Conservation (phyloP, 2,888 invertebrate species). For the Arge pagana region DNA sequence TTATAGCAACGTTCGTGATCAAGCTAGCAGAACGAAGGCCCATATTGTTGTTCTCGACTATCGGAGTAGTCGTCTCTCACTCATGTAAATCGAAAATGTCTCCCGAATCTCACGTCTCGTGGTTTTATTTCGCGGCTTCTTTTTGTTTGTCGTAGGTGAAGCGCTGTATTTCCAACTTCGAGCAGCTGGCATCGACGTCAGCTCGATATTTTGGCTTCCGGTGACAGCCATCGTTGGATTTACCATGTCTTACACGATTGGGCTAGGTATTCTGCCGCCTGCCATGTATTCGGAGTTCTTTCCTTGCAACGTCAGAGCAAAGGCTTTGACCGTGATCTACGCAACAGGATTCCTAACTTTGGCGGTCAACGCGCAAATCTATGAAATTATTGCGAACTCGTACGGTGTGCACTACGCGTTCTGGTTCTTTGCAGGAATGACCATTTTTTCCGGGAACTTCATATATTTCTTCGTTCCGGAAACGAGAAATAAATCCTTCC, state of each 20-base stretch:
- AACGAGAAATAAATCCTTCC: constrained; percentile 30
- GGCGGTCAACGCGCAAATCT: constrained; percentile 19
- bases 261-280: not conserved
- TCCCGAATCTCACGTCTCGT: too few relatives aligned
- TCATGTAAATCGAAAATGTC: too few relatives aligned
- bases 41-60: constrained; percentile 20
- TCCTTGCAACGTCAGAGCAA: constrained; percentile 26
- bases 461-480: constrained; percentile 30
- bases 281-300: not conserved
- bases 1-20: not conserved
- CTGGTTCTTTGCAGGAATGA: constrained; percentile 20
- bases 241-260: constrained; percentile 1
- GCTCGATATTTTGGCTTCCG: not conserved
- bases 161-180: constrained; percentile 5
- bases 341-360: constrained; percentile 20
- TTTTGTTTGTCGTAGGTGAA: constrained; percentile 3
- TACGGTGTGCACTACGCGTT: constrained; percentile 26
- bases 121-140: too few relatives aligned
- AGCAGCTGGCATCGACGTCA: not conserved
- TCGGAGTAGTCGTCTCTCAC: not conserved
- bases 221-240: constrained; percentile 3
- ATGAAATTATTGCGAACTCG: constrained; percentile 5
- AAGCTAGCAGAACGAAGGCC: constrained; percentile 30
- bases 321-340: constrained; percentile 23
- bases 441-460: not conserved